Conservation (phyloP, 2,113 vertebrate genomes). For the Percina caprodes region DNA sequence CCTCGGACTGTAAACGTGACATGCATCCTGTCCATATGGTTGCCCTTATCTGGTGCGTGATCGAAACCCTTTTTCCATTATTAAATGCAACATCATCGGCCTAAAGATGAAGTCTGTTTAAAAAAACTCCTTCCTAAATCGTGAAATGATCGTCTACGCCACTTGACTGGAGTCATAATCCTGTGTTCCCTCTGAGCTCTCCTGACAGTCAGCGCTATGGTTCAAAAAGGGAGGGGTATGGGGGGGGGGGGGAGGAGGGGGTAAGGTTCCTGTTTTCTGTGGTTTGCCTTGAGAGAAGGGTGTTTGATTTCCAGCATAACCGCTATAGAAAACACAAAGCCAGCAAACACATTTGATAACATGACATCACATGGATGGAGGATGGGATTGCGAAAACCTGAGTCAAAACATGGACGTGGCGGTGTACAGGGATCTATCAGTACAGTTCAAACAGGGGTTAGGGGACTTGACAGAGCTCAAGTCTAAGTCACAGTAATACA, state of each 20-base stretch:
- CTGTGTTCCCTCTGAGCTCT: slow-evolving; percentile 26
- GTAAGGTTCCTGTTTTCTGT: slow-evolving; percentile 14
- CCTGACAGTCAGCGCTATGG: slow-evolving; percentile 27
- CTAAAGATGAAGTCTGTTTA: slow-evolving; percentile 21
- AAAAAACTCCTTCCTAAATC: slow-evolving; percentile 29
- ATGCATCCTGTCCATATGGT: slow-evolving; percentile 19
- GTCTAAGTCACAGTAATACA: slow-evolving; percentile 44
- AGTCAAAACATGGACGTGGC: neutral
- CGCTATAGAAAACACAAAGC: slow-evolving; percentile 43
- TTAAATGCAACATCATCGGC: neutral
- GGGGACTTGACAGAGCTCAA: slow-evolving; percentile 22
- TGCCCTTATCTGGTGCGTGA: slow-evolving; percentile 27
- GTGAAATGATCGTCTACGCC: slow-evolving; percentile 13
- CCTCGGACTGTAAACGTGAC: slow-evolving; percentile 16
- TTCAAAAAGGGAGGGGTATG: neutral
- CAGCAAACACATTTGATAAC: slow-evolving; percentile 46
- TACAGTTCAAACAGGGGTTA: slow-evolving; percentile 29
- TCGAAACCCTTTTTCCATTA: slow-evolving; percentile 2
- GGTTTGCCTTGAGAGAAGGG: slow-evolving; percentile 45
- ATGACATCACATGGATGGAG: slow-evolving; percentile 7
- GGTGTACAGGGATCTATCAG: slow-evolving; percentile 5
- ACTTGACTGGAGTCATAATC: slow-evolving; percentile 29
- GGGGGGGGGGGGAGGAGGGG: too few relatives aligned
- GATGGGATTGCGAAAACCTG: neutral
- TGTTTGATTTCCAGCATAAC: slow-evolving; percentile 61